Evolutionary conservation across 2,113 vertebrate genomes (phyloP).

Genomic region (Cavia aperea): DNA sequence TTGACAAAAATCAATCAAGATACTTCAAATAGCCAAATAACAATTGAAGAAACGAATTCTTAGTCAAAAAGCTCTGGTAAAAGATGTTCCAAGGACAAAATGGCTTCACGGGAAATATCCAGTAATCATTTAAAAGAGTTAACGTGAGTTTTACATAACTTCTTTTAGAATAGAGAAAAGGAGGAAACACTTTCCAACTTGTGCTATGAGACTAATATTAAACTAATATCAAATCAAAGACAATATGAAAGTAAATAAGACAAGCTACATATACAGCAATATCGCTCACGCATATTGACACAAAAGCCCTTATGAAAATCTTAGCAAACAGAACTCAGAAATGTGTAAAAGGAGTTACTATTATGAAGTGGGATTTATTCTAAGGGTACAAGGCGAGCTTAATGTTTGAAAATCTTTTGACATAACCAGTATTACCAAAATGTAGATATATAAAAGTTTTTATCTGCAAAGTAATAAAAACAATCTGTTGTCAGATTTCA

Average conservation of each 20-base stretch:
- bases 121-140: conserved; percentile 19
- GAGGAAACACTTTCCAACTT: background rate
- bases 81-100: conserved; percentile 14
- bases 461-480: conserved; percentile 22
- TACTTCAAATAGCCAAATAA: conserved; percentile 3
- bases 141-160: background rate
- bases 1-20: conserved; percentile 32
- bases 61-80: background rate
- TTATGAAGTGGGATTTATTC: background rate
- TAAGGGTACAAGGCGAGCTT: background rate
- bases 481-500: background rate
- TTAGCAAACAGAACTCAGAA: conserved; percentile 23
- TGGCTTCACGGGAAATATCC: background rate
- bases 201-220: background rate
- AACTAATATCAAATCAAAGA: background rate
- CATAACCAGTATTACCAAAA: background rate
- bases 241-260: background rate
- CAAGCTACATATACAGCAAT: background rate
- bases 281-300: background rate
- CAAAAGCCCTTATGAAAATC: conserved; percentile 19
- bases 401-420: background rate
- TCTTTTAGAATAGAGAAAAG: background rate
- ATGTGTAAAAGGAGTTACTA: background rate
- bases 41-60: conserved; percentile 24
- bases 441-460: background rate